Evolutionary conservation across 2,888 invertebrate genomes (phyloP), one percentile per base, ranked within the genome.

Genomic region (Lasiommata megera): DNA sequence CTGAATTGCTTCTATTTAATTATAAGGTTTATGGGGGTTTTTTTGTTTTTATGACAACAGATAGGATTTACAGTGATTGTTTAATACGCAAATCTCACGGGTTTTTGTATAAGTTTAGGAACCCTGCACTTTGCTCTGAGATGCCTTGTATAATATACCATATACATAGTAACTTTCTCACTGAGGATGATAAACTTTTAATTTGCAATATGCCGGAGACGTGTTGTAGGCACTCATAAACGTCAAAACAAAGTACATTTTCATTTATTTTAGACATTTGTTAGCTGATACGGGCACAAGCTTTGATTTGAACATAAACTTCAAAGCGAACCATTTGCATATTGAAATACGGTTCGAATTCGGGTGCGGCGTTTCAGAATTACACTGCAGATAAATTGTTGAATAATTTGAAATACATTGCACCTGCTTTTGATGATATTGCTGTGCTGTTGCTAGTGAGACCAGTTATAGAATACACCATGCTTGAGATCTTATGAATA

Each of bases 371-470:
- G 38, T 41, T 38, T 18, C 8, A 31, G 41, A 41, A 52, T 37
- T 41, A 47, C 34, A 41, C 9, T 34, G 36, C 34, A 36, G 31
- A 47, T 34, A n/a, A 14, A 9, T 14, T 44, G 23, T 40, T 40
- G 34, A 57, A 61, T 61, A 48, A 60, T 61, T 61, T 51, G 59
- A 56, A 37, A 50, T 31, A 56, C 47, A 48, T 23, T 50, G 43
- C 65, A 64, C 59, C 63, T 65, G 63, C 58, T 57, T 17, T 61
- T 62, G 53, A 59, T 60, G 51, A 50, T 28, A 51, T 54, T 47
- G 56, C 47, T 28, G 43, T n/a, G 18, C 23, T 23, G 34, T 11
- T 3, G 29, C 29, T 16, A 46, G 37, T 38, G 47, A 18, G 56
- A 47, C 52, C 41, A 50, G 60, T 52, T 23, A 23, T 23, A 16